Evolutionary conservation across 2,888 invertebrate species (phyloP).

Genomic region (Hoplodrina ambigua): DNA sequence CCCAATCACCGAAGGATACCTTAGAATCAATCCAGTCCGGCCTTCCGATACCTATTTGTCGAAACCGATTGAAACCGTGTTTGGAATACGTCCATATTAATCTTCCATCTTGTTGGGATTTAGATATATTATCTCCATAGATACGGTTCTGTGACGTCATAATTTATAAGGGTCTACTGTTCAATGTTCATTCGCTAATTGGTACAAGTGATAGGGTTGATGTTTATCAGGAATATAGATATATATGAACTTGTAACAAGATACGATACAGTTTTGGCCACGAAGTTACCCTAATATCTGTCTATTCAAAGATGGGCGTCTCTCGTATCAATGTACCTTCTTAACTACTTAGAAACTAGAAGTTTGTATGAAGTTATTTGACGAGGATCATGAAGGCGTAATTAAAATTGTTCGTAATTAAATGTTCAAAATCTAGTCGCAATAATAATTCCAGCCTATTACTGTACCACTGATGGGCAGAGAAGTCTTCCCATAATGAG

Average conservation of each 20-base stretch:
- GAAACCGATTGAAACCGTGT: conserved; percentile 49
- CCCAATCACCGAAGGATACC: conserved; percentile 28
- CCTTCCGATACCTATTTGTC: conserved; percentile 52
- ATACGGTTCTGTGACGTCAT: conserved; percentile 16
- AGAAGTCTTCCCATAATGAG: too few species aligned
- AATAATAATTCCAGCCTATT: too few species aligned
- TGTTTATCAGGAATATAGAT: neutral
- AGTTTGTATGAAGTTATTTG: too few species aligned
- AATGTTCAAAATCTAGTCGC: too few species aligned
- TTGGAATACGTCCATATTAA: conserved; percentile 48
- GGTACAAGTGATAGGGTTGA: conserved; percentile 8
- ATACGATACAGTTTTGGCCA: neutral
- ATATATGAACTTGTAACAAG: neutral
- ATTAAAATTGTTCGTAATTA: too few species aligned
- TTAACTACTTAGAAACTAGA: too few species aligned
- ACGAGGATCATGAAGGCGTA: too few species aligned
- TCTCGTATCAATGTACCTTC: neutral
- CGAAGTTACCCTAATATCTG: neutral
- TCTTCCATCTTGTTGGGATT: conserved; percentile 39
- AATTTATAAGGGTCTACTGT: conserved; percentile 40
- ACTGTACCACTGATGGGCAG: too few species aligned
- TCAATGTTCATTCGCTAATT: conserved; percentile 38
- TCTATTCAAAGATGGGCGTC: neutral
- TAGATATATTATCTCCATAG: conserved; percentile 28
- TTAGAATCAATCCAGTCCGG: conserved; percentile 7